These are phyloP conservation scores for Threskiornis aethiopicus DNA, from an alignment of 2,797 vertebrate species.

Conservation along the genomic window DNA sequence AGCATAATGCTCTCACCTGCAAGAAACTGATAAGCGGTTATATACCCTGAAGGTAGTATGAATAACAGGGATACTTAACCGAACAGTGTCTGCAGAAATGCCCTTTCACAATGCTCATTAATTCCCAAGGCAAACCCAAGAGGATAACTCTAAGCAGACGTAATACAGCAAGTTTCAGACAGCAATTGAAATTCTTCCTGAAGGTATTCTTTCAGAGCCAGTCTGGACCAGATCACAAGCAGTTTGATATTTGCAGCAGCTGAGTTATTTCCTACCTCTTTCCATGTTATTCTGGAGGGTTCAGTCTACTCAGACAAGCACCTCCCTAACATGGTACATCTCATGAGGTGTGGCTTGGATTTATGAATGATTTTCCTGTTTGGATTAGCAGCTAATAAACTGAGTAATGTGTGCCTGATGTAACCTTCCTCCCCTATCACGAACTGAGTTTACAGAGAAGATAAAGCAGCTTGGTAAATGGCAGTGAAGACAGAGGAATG, in stretches of 20 bases:
- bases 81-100: background rate
- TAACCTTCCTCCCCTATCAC: background rate
- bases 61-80: background rate
- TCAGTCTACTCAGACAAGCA: background rate
- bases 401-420: background rate
- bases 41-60: background rate
- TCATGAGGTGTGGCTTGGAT: background rate
- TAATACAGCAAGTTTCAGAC: background rate
- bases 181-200: background rate
- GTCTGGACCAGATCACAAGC: background rate
- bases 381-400: background rate
- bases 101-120: background rate
- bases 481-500: background rate
- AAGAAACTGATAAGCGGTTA: background rate
- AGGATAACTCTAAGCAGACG: background rate
- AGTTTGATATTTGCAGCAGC: background rate
- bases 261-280: background rate
- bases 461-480: background rate
- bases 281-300: background rate
- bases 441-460: background rate
- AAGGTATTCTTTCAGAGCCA: background rate
- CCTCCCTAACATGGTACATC: background rate
- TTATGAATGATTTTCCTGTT: background rate
- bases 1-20: background rate
- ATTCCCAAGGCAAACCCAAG: background rate